These are phyloP conservation scores for Hemibagrus wyckioides DNA, from an alignment of 2,113 vertebrate species.

Conservation along the genomic window DNA sequence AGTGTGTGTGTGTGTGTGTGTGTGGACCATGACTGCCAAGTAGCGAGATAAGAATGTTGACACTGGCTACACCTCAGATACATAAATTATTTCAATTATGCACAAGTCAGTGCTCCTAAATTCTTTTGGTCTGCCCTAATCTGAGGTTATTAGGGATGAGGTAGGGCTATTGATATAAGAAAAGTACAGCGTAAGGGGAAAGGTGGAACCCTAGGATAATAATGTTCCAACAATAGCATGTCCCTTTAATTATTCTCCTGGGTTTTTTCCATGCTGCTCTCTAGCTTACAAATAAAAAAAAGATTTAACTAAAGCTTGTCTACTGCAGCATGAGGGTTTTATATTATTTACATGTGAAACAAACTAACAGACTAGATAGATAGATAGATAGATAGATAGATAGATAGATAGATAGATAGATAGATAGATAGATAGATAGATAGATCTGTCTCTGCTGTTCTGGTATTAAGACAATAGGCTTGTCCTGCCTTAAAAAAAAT, in stretches of 20 bases:
- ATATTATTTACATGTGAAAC: not conserved
- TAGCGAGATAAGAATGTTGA: slow-evolving; percentile 62
- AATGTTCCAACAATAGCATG: too few relatives aligned
- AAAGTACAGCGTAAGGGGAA: too few relatives aligned
- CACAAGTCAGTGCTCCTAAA: not conserved
- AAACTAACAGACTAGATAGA: not conserved
- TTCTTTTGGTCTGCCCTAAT: not conserved
- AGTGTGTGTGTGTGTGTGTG: not conserved
- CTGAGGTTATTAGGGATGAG: too few relatives aligned
- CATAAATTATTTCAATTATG: not conserved
- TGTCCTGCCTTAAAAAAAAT: not conserved
- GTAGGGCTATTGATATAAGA: too few relatives aligned
- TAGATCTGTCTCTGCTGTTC: not conserved
- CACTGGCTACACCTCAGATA: slow-evolving; percentile 8
- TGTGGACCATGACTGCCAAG: slow-evolving; percentile 41
- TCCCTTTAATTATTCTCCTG: too few relatives aligned
- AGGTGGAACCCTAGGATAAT: too few relatives aligned
- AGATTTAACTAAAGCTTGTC: not conserved
- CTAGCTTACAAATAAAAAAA: not conserved
- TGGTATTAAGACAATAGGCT: not conserved
- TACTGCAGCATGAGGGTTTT: not conserved
- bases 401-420: not conserved
- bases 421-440: not conserved
- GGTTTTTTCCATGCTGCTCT: not conserved
- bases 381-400: not conserved